phyloP scores from a whole-genome alignment of 2,888 invertebrate genomes.

The Eristalinus aeneus region DNA sequence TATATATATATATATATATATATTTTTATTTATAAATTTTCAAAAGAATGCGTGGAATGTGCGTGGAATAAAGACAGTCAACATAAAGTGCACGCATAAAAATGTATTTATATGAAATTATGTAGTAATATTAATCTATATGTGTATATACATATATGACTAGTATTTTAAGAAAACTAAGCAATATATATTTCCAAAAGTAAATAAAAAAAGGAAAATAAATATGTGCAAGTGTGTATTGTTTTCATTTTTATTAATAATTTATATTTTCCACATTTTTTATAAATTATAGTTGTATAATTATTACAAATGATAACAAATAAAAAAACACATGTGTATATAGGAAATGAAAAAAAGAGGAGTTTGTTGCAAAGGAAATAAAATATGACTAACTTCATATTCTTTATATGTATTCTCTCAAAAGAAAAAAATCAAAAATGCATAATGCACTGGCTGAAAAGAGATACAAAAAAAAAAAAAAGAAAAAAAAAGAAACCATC shows the following conservation, averaged over 20 bases:
- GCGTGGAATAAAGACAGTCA: slow-evolving; percentile 8
- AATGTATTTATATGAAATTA: slow-evolving; percentile 39
- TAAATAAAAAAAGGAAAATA: slow-evolving; percentile 25
- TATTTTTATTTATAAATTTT: slow-evolving; percentile 38
- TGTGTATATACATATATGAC: slow-evolving; percentile 6
- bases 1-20: slow-evolving; percentile 39
- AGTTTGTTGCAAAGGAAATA: too few species aligned
- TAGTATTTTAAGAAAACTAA: slow-evolving; percentile 45
- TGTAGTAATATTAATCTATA: slow-evolving; percentile 42
- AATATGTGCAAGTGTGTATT: slow-evolving; percentile 6
- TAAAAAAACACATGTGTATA: too few species aligned
- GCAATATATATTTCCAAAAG: slow-evolving; percentile 60
- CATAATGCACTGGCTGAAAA: too few species aligned
- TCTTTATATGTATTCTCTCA: too few species aligned
- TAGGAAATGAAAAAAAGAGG: too few species aligned
- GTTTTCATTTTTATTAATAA: slow-evolving; percentile 5
- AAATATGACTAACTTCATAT: too few species aligned
- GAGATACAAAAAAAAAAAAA: background rate
- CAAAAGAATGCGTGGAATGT: slow-evolving; percentile 13
- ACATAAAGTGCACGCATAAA: slow-evolving; percentile 35
- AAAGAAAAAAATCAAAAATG: too few species aligned
- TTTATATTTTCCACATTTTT: slow-evolving; percentile 36
- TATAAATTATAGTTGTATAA: background rate
- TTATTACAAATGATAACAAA: too few species aligned
- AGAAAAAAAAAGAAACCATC: background rate